A percentile compares a stretch with the other conserved stretches of the same genome.
Evolutionary conservation across 2,888 invertebrate genomes (phyloP).

Genomic region (Calliphora vomitoria): DNA sequence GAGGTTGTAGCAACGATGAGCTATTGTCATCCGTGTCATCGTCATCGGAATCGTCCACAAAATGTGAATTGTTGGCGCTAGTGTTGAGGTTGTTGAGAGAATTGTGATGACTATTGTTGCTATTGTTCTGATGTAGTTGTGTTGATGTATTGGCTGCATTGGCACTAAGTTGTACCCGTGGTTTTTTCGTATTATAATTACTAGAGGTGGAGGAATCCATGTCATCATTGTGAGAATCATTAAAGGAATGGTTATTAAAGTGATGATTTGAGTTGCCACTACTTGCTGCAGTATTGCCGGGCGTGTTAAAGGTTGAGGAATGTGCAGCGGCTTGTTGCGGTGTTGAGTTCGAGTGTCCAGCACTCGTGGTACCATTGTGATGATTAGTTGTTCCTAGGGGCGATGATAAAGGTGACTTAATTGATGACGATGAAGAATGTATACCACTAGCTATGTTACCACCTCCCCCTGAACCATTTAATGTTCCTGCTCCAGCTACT

Average conservation of each 20-base stretch:
- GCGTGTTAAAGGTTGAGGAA: slow-evolving; percentile 77
- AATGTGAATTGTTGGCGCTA: slow-evolving; percentile 73
- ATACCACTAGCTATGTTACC: slow-evolving; percentile 72
- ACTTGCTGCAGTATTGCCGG: slow-evolving; percentile 45
- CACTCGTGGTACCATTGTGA: slow-evolving; percentile 69
- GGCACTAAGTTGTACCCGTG: slow-evolving; percentile 80
- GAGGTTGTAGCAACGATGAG: slow-evolving; percentile 78
- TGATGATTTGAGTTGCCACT: slow-evolving; percentile 52
- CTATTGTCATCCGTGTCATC: slow-evolving; percentile 83
- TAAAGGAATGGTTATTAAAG: slow-evolving; percentile 69
- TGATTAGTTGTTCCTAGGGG: slow-evolving; percentile 77
- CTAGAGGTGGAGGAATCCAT: slow-evolving; percentile 79
- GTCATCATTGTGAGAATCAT: slow-evolving; percentile 76
- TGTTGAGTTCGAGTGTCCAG: slow-evolving; percentile 66
- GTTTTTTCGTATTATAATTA: slow-evolving; percentile 80
- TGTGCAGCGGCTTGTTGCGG: slow-evolving; percentile 74
- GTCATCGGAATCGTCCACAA: slow-evolving; percentile 79
- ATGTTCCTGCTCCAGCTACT: slow-evolving; percentile 54
- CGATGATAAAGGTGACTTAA: slow-evolving; percentile 83
- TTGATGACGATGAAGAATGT: slow-evolving; percentile 84
- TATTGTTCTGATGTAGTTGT: slow-evolving; percentile 63
- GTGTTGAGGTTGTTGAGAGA: slow-evolving; percentile 67
- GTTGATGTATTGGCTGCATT: slow-evolving; percentile 56
- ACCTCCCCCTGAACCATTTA: slow-evolving; percentile 69
- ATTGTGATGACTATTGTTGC: slow-evolving; percentile 46